These are phyloP conservation scores for Microtus ochrogaster DNA, from an alignment of 2,113 vertebrate genomes.

Conservation along the genomic window DNA sequence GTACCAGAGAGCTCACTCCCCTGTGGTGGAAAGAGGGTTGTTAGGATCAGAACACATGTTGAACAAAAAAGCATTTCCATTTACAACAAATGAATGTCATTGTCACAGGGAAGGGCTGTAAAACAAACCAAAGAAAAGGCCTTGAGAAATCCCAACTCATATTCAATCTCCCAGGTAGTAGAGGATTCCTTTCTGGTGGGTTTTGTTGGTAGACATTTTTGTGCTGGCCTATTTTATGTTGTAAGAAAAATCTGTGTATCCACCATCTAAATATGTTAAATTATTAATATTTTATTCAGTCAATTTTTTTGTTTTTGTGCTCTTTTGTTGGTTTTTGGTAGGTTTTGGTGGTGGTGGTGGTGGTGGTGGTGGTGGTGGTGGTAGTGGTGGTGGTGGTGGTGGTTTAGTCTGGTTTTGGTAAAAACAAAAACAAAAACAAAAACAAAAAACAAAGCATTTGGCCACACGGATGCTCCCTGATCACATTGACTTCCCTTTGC, in stretches of 20 bases:
- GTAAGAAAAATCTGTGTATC: not conserved
- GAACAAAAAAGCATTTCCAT: not conserved
- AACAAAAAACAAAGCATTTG: not conserved
- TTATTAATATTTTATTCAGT: not conserved
- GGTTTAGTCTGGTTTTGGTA: not conserved
- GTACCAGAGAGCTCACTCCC: not conserved
- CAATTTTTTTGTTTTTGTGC: not conserved
- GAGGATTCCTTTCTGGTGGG: not conserved
- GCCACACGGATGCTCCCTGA: rapidly evolving
- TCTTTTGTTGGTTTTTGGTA: not conserved
- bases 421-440: not conserved
- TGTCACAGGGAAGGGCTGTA: not conserved
- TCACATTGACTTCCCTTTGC: not conserved
- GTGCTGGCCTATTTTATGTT: not conserved
- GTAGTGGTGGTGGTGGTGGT: too few species aligned
- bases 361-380: too few species aligned
- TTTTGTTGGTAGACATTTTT: not conserved
- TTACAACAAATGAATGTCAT: not conserved
- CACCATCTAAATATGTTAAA: not conserved
- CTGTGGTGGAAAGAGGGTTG: not conserved
- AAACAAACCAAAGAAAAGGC: not conserved
- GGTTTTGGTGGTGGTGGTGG: too few species aligned
- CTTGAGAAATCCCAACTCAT: not conserved
- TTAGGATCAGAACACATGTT: not conserved
- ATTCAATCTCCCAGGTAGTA: not conserved